Conservation (phyloP, 2,888 invertebrate species). For the Machimus rusticus region DNA sequence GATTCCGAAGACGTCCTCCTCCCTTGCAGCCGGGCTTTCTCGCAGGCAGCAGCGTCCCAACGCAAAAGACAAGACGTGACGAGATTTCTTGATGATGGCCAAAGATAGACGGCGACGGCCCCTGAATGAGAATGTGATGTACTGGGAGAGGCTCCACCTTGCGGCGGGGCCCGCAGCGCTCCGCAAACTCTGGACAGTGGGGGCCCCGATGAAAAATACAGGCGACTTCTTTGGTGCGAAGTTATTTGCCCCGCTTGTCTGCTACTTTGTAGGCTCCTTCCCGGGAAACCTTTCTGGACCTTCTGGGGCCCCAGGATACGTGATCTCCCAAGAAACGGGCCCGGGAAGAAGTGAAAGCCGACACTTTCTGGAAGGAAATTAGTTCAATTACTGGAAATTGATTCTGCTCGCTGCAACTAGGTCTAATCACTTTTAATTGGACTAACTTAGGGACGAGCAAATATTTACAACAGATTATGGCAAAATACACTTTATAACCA, state of each 20-base stretch:
- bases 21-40: not conserved
- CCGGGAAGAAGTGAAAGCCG: not conserved
- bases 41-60: constrained; percentile 1
- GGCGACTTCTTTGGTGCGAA: not conserved
- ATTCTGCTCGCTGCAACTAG: not conserved
- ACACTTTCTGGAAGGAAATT: not conserved
- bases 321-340: not conserved
- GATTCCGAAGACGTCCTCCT: not conserved
- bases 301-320: not conserved
- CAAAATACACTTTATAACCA: not conserved
- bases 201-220: not conserved
- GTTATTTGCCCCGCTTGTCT: not conserved
- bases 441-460: not conserved
- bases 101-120: constrained; percentile 35
- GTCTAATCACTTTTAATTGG: not conserved
- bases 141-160: not conserved
- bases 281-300: not conserved
- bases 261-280: not conserved
- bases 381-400: not conserved
- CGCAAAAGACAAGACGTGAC: constrained; percentile 44
- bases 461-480: not conserved
- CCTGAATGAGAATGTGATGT: constrained; percentile 43
- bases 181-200: not conserved
- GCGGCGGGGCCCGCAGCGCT: not conserved
- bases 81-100: constrained; percentile 39